Conservation (phyloP, 2,888 invertebrate genomes). For the Kryphioiulus occultus region DNA sequence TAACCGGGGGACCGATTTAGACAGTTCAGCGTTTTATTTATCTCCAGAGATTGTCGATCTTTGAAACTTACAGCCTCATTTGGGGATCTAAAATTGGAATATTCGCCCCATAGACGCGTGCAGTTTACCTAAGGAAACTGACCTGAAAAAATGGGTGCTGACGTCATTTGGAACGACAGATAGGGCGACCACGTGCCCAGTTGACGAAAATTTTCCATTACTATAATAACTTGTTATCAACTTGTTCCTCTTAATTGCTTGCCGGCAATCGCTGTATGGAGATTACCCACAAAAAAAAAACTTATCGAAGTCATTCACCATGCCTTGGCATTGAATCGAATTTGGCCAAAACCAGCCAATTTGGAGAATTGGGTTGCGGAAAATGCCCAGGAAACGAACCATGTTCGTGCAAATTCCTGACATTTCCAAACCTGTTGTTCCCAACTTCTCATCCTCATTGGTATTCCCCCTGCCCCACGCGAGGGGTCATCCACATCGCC, state of each 20-base stretch:
- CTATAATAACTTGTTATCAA: neutral
- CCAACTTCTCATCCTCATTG: neutral
- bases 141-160: neutral
- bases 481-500: slow-evolving; percentile 2
- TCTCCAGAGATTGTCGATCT: neutral
- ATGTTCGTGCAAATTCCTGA: neutral
- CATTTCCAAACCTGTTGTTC: neutral
- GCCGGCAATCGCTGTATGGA: neutral
- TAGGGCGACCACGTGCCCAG: neutral
- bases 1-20: neutral
- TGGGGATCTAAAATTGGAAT: neutral
- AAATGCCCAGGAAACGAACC: neutral
- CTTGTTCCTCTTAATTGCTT: neutral
- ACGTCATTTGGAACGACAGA: neutral
- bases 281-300: neutral
- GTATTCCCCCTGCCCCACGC: neutral
- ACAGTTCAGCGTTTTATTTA: neutral
- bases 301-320: neutral
- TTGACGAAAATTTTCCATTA: neutral
- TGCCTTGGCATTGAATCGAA: no score
- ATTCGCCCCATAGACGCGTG: neutral
- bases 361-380: no score
- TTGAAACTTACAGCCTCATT: neutral
- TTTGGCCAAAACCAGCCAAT: no score
- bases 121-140: neutral